A percentile compares a stretch with the other conserved stretches of the same genome.
phyloP scores from a whole-genome alignment of 53 echinoderm and acorn worm genomes.

The Antedon mediterranea region DNA sequence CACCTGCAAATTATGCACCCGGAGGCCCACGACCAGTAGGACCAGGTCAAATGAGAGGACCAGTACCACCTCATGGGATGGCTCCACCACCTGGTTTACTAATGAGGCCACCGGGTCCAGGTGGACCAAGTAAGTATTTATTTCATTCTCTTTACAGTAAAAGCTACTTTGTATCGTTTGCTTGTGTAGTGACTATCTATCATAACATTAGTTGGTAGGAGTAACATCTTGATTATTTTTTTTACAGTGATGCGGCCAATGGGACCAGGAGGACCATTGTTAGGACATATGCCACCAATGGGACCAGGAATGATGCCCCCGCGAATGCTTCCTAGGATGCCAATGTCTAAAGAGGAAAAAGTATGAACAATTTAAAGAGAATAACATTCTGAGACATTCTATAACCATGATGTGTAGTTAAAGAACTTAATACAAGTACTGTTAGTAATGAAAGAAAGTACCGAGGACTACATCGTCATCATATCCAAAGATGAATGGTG shows the following conservation, averaged over 20 bases:
- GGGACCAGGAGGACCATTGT: slow-evolving; percentile 53
- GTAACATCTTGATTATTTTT: background rate
- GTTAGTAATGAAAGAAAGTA: no score
- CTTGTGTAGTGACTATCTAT: no score
- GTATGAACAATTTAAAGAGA: background rate
- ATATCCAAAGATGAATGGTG: no score
- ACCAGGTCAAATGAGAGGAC: slow-evolving; percentile 16
- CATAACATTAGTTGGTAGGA: no score
- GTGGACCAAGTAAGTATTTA: slow-evolving; percentile 5
- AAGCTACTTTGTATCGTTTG: no score
- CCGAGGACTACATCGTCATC: no score
- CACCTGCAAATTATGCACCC: slow-evolving; percentile 38
- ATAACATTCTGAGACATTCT: no score
- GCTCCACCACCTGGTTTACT: slow-evolving; percentile 15
- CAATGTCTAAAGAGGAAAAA: slow-evolving; percentile 5
- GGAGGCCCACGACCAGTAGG: slow-evolving; percentile 9
- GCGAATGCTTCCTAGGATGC: slow-evolving; percentile 14
- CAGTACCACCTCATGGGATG: slow-evolving; percentile 9
- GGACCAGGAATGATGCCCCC: slow-evolving; percentile 15
- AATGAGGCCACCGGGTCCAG: background rate
- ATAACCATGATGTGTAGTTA: no score
- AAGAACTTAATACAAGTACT: no score
- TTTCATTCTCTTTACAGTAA: background rate
- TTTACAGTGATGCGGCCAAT: slow-evolving; percentile 78
- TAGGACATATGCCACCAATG: slow-evolving; percentile 24